Evolutionary conservation across 2,113 vertebrate genomes (phyloP).

Genomic region (Eulemur macaco): DNA sequence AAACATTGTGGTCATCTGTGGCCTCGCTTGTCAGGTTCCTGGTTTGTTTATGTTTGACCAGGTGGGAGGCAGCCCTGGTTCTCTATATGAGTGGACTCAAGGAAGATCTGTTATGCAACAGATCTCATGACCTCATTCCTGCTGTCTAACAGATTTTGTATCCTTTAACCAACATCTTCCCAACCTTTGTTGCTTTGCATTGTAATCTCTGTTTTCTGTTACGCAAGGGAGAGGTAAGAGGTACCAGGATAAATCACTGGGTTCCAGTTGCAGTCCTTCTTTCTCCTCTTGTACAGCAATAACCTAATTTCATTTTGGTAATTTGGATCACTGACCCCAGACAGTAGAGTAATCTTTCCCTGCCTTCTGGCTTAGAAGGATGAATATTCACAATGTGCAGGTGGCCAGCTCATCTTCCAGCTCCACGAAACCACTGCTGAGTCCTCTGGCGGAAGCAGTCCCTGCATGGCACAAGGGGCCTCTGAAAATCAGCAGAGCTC

Average conservation of each 20-base stretch:
- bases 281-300: neutral
- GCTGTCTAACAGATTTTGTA: neutral
- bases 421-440: rapidly evolving
- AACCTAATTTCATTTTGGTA: neutral
- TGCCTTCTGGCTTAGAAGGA: neutral
- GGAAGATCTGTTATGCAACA: neutral
- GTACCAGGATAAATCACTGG: rapidly evolving
- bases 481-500: neutral
- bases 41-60: neutral
- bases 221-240: neutral
- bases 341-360: neutral
- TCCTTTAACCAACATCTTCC: neutral
- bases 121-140: neutral
- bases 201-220: neutral
- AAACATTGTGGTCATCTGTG: neutral
- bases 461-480: rapidly evolving
- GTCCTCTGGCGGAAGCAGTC: too few relatives aligned
- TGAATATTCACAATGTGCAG: too few relatives aligned
- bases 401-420: neutral
- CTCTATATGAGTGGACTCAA: neutral
- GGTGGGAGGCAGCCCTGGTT: neutral
- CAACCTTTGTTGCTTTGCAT: neutral
- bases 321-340: neutral
- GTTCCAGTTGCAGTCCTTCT: too few relatives aligned
- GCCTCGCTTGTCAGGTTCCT: neutral